Evolutionary conservation across 2,797 vertebrate species (phyloP).

Genomic region (Lepus townsendii): DNA sequence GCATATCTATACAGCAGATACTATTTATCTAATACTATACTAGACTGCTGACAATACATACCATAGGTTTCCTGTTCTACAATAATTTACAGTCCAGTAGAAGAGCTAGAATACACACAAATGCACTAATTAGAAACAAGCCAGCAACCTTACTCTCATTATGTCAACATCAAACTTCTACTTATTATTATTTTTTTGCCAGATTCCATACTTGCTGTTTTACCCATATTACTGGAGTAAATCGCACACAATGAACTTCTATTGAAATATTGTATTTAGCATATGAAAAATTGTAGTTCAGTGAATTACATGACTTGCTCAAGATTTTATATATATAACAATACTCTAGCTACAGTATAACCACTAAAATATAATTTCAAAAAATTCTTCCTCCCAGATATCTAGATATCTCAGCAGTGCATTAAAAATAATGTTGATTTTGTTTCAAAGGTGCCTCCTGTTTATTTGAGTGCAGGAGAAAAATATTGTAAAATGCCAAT

Average conservation of each 20-base stretch:
- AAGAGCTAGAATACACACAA: not conserved
- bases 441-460: conserved; percentile 29
- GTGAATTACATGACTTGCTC: not conserved
- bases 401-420: not conserved
- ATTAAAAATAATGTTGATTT: conserved; percentile 51
- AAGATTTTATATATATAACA: not conserved
- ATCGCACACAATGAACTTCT: not conserved
- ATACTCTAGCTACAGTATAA: not conserved
- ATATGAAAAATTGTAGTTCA: not conserved
- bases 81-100: not conserved
- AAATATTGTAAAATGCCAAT: conserved; percentile 48
- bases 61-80: not conserved
- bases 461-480: conserved; percentile 28
- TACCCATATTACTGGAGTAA: not conserved
- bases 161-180: not conserved
- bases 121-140: conserved; percentile 10
- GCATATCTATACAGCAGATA: not conserved
- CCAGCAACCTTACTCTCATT: not conserved
- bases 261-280: not conserved
- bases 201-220: conserved; percentile 18
- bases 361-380: conserved; percentile 19
- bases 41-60: not conserved
- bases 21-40: conserved; percentile 50
- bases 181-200: conserved; percentile 6
- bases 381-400: not conserved